Evolutionary conservation across 2,113 vertebrate species (phyloP).

Genomic region (Takifugu bimaculatus): DNA sequence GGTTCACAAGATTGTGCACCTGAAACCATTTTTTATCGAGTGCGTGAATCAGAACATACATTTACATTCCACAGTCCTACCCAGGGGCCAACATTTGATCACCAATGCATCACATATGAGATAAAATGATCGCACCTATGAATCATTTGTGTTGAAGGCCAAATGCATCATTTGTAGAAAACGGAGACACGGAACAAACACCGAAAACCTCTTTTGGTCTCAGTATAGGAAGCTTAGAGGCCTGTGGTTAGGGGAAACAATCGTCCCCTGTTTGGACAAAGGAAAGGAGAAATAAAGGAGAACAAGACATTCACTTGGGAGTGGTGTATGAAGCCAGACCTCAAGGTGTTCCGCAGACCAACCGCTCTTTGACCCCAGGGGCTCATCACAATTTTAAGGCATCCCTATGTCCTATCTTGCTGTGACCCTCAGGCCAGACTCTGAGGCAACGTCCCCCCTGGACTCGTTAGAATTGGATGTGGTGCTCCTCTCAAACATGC

Average conservation of each 20-base stretch:
- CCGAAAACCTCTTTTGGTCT: too few species aligned
- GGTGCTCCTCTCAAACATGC: conserved; percentile 36
- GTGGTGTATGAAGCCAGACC: conserved; percentile 51
- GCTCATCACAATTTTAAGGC: conserved; percentile 71
- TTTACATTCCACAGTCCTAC: too few species aligned
- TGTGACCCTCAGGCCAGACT: conserved; percentile 47
- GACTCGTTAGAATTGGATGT: conserved; percentile 62
- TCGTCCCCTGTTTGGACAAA: neutral
- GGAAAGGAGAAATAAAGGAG: conserved; percentile 53
- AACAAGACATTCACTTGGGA: conserved; percentile 52
- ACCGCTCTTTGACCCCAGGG: conserved; percentile 56
- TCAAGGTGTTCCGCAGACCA: conserved; percentile 55
- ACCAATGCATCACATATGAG: too few species aligned
- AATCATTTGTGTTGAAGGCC: too few species aligned
- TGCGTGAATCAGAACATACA: too few species aligned
- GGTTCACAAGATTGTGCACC: too few species aligned
- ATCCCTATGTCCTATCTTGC: conserved; percentile 41
- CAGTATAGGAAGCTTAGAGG: too few species aligned
- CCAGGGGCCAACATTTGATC: too few species aligned
- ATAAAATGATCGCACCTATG: too few species aligned
- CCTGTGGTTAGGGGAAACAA: neutral
- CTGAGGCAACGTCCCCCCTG: conserved; percentile 35
- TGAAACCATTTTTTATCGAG: too few species aligned
- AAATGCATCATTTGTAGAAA: too few species aligned
- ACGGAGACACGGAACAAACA: too few species aligned